phyloP scores from a whole-genome alignment of 2,113 vertebrate species.

The Carassius gibelio region DNA sequence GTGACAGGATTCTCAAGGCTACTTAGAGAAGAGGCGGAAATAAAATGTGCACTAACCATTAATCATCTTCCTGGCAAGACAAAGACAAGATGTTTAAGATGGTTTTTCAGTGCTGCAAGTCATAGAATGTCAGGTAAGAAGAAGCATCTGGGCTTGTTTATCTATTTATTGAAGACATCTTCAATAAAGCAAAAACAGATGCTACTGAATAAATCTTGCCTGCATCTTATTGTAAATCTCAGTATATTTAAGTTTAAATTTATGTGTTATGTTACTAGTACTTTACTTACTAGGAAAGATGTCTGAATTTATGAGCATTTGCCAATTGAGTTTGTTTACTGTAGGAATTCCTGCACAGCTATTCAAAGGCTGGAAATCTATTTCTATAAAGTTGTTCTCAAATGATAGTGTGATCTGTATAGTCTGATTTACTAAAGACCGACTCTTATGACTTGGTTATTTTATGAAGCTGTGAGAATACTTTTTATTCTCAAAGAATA shows the following conservation, averaged over 20 bases:
- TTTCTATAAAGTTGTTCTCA: background rate
- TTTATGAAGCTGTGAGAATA: background rate
- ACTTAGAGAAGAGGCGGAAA: background rate
- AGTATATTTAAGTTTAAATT: background rate
- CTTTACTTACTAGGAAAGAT: background rate
- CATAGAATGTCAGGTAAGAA: conserved; percentile 15
- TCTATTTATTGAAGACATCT: conserved; percentile 14
- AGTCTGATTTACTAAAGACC: background rate
- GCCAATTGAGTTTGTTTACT: background rate
- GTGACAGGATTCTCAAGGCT: conserved; percentile 14
- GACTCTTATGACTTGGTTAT: background rate
- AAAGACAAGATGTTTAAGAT: background rate
- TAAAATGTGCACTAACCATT: background rate
- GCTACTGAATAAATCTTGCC: background rate
- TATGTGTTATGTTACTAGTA: background rate
- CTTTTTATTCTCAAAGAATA: too few species aligned
- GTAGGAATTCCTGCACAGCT: background rate
- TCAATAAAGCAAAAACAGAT: conserved; percentile 13
- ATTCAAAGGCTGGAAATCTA: background rate
- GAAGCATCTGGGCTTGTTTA: conserved; percentile 19
- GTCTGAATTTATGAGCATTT: background rate
- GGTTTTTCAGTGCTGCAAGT: background rate
- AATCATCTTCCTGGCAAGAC: background rate
- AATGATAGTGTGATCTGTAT: background rate
- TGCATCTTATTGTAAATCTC: background rate